Base-by-base conservation (phyloP, 2,888 invertebrate species). In the Oligia fasciuncula region DNA sequence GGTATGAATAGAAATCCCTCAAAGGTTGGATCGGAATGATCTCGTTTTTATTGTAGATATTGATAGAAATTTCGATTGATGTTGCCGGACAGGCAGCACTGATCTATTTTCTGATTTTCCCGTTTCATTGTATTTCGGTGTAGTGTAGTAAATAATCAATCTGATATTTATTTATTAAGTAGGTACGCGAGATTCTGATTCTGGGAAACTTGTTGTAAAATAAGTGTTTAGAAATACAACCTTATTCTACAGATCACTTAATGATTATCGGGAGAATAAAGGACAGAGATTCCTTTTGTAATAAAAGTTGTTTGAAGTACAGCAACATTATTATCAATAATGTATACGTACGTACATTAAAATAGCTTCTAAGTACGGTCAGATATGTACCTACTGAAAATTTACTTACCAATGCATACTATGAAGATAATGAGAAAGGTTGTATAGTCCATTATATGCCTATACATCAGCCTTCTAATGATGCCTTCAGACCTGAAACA, bases 331-430 rank as follows among this genome's bases (percentile, higher is more conserved):
- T 17, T 14, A 62, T 29, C 14, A 49, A 62, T 29, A 63, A 63
- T 46, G 19, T 35, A 4, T 46, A 14, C 8, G 6, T 63, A 57
- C 1, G 6, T 63, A 57, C 1, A 29, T 4, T 51, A 35, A 23
- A 51, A 0, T 23, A 35, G 1, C 14, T 23, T 14, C 8, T 35
- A 35, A 3, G 6, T 35, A 62, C 29, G 29, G 29, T 62, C 62
- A 62, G 49, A 0, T 43, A 29, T 29, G 29, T 29, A 29, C 29
- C 29, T 1, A 72, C 14, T 23, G 29, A n/a, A 57, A 54, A 68
- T 46, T 40, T 51, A 90, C 94, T 91, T 87, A 95, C 95, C 94
- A 87, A 95, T 91, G 82, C 93, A 95, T 65, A 92, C 80, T 65
- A 93, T 91, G 35, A 95, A 88, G 75, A 95, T 90, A 70, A 95